Conservation (phyloP, 2,113 vertebrate species). For the Mirza zaza region DNA sequence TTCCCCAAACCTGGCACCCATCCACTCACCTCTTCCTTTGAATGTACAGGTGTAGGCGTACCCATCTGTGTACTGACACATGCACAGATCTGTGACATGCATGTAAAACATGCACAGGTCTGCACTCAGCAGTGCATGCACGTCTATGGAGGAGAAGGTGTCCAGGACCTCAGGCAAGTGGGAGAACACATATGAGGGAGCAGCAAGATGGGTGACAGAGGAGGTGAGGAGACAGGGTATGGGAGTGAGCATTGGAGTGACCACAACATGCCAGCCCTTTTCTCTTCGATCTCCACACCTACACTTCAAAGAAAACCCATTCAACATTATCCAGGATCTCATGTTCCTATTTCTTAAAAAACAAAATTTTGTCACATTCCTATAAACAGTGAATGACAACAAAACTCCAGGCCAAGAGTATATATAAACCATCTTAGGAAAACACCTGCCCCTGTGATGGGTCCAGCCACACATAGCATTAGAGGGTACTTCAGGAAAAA, state of each 20-base stretch:
- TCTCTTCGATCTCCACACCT: neutral
- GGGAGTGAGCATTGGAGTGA: neutral
- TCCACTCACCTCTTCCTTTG: neutral
- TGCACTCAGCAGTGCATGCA: neutral
- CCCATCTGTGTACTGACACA: neutral
- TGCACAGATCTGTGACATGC: neutral
- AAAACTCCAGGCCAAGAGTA: slow-evolving; percentile 38
- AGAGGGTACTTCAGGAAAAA: slow-evolving; percentile 11
- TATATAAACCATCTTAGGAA: slow-evolving; percentile 6
- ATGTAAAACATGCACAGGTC: neutral
- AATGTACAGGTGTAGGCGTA: neutral
- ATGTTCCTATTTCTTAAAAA: neutral
- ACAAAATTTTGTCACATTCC: slow-evolving; percentile 31
- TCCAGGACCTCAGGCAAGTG: neutral
- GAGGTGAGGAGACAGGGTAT: neutral
- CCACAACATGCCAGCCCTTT: neutral
- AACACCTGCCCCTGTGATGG: neutral
- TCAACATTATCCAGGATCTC: neutral
- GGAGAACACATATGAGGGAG: neutral
- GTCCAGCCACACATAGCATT: neutral
- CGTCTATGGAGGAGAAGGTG: neutral
- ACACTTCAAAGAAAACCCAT: slow-evolving; percentile 24
- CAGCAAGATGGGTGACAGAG: neutral
- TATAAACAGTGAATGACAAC: slow-evolving; percentile 22
- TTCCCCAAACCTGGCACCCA: neutral